Evolutionary conservation across 2,797 vertebrate species (phyloP).

Genomic region (Acanthurus lineatus): DNA sequence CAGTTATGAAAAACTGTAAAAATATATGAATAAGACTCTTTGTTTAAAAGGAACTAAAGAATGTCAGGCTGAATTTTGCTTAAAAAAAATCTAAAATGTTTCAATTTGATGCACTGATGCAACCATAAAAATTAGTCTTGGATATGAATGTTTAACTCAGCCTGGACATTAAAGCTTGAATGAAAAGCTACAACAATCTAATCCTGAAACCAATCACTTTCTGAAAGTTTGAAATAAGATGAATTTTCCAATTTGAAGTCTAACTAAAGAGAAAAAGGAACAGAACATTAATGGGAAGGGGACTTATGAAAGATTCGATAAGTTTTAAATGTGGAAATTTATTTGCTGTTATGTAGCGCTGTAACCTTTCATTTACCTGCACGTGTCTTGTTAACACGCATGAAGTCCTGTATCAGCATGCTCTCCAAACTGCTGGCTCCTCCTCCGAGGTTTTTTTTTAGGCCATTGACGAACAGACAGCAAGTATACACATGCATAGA

Average conservation of each 20-base stretch:
- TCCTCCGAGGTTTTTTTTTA: neutral
- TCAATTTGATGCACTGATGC: neutral
- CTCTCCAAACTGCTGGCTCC: neutral
- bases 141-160: neutral
- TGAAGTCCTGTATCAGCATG: constrained; percentile 11
- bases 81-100: neutral
- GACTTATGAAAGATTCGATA: neutral
- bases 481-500: constrained; percentile 31
- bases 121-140: neutral
- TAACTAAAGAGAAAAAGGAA: neutral
- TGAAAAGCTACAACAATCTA: neutral
- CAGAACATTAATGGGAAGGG: neutral
- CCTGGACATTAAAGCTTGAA: neutral
- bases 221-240: neutral
- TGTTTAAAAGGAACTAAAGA: neutral
- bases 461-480: neutral
- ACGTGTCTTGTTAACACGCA: constrained; percentile 6
- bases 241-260: neutral
- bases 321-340: neutral
- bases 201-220: neutral
- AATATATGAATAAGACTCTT: neutral
- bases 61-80: neutral
- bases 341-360: neutral
- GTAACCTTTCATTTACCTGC: neutral
- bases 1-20: neutral